A percentile compares a stretch with the other conserved stretches of the same genome.
phyloP scores from a whole-genome alignment of 1,140 invertebrate species.

The fruit fly (Drosophila melanogaster) region Release_6_plus_ISO1_MT NC_004354.4:11026501-11027000 shows the following conservation, averaged over 20 bases:
- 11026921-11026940: too few relatives aligned
- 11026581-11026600: too few relatives aligned
- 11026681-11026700: too few relatives aligned
- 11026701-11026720: not conserved
- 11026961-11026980: slow-evolving; percentile 16
- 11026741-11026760: not conserved
- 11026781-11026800: slow-evolving; percentile 60
- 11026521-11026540: too few relatives aligned
- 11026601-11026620: not conserved
- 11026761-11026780: slow-evolving; percentile 57
- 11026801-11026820: slow-evolving; percentile 53
- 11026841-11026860: not conserved
- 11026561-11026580: too few relatives aligned
- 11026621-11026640: not conserved
- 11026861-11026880: too few relatives aligned
- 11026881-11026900: too few relatives aligned
- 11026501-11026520: too few relatives aligned
- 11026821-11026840: slow-evolving; percentile 5
- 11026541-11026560: too few relatives aligned
- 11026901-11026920: too few relatives aligned
- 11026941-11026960: not conserved
- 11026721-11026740: too few relatives aligned
- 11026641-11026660: not conserved
- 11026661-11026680: not conserved
- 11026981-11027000: slow-evolving; percentile 24